These are phyloP conservation scores for Ormyrus nitidulus DNA, from an alignment of 2,888 invertebrate species.

Conservation along the genomic window DNA sequence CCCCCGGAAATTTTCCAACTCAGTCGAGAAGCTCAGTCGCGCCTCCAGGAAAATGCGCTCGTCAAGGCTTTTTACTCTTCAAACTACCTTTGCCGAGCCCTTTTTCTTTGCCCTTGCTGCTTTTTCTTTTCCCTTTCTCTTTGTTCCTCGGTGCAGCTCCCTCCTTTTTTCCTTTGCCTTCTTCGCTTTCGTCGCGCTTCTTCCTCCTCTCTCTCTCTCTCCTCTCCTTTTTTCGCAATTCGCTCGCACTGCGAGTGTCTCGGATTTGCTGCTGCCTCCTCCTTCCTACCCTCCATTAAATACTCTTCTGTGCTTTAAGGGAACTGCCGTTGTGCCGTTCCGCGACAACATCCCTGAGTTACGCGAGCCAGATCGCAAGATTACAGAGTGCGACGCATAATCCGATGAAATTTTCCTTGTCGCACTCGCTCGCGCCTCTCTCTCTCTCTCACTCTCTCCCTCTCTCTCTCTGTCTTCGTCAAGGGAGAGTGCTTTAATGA, in stretches of 20 bases:
- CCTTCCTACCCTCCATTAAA: constrained; percentile 40
- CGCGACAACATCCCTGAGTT: constrained; percentile 1
- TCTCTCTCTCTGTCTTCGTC: too few relatives aligned
- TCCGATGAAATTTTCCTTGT: not conserved
- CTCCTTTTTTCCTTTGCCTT: not conserved
- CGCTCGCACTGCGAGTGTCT: constrained; percentile 25
- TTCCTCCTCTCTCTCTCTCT: not conserved
- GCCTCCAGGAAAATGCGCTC: constrained; percentile 29
- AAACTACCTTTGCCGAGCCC: not conserved
- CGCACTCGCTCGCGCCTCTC: too few relatives aligned
- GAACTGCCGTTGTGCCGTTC: not conserved
- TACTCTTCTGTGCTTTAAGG: constrained; percentile 32
- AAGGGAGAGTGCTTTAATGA: too few relatives aligned
- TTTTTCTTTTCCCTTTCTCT: constrained; percentile 6
- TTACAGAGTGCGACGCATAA: constrained; percentile 14
- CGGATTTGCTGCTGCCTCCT: constrained; percentile 31
- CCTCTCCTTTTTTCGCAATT: constrained; percentile 14
- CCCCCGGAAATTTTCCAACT: constrained; percentile 7
- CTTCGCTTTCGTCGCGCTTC: not conserved
- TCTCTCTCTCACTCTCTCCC: too few relatives aligned
- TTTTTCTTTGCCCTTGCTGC: not conserved
- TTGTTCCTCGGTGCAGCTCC: not conserved
- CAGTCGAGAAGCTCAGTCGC: not conserved
- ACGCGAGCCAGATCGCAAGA: constrained; percentile 19
- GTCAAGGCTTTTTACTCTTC: constrained; percentile 46